Evolutionary conservation across 2,797 vertebrate genomes (phyloP).

Genomic region (Moxostoma hubbsi): DNA sequence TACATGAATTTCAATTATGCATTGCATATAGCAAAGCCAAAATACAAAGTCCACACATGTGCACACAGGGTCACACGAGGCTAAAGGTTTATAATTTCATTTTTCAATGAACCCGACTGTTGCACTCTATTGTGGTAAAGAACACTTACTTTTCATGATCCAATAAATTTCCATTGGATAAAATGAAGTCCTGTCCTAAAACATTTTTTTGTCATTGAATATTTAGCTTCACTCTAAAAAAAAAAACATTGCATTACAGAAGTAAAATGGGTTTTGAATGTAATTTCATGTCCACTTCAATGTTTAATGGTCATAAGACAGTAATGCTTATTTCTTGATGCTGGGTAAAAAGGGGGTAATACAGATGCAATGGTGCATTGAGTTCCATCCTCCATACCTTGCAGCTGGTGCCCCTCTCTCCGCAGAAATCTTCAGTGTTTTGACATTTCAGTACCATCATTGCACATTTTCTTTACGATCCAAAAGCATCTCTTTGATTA

Average conservation of each 20-base stretch:
- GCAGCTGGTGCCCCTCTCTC: conserved; percentile 15
- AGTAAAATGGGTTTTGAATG: background rate
- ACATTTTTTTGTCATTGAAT: background rate
- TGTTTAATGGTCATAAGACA: background rate
- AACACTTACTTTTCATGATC: too few relatives aligned
- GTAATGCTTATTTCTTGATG: background rate
- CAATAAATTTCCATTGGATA: too few relatives aligned
- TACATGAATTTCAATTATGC: too few relatives aligned
- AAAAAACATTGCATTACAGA: background rate
- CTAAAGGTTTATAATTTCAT: too few relatives aligned
- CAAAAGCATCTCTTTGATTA: conserved; percentile 40
- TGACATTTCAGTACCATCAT: conserved; percentile 20
- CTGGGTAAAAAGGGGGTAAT: conserved; percentile 3
- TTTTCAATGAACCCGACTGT: too few relatives aligned
- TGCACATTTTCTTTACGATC: conserved; percentile 37
- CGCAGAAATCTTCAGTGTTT: background rate
- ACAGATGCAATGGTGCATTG: conserved; percentile 30
- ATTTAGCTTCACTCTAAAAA: background rate
- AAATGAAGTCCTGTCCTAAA: too few relatives aligned
- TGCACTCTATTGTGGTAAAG: too few relatives aligned
- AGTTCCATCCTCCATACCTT: conserved; percentile 15
- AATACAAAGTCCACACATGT: too few relatives aligned
- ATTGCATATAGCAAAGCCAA: too few relatives aligned
- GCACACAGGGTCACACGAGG: too few relatives aligned
- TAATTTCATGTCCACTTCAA: background rate